Evolutionary conservation across 2,888 invertebrate genomes (phyloP), one percentile per base, ranked within the genome.

Genomic region (Drosophila peninsularis): DNA sequence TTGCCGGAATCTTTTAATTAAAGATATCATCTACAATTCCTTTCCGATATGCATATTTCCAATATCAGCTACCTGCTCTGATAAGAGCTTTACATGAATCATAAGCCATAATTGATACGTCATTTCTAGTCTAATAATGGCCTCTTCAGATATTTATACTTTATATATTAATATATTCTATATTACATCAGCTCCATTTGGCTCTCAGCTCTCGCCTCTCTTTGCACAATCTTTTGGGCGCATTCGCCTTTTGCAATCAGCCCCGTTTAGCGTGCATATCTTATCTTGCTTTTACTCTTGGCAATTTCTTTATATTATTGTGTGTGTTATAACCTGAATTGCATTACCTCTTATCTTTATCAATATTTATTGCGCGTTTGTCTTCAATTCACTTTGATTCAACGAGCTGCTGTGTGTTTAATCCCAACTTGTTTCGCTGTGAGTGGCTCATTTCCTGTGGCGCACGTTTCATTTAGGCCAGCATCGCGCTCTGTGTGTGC

Each of bases 351-450:
- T 24, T 11, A 1, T 9, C 24, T 52, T 37, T n/a, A 53, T 36
- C 52, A 53, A n/a, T 21, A 21, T 19, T 36, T 56, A 34, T 39
- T 27, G 41, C 47, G 41, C 34, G 70, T 19, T 56, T 53, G 55
- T 42, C 17, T 32, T 39, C 47, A 63, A 45, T 58, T 19, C 50
- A 45, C 37, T 32, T 67, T 55, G 47, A 49, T 37, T 57, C 11
- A 45, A 47, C 21, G 44, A 36, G 54, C 37, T 54, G 60, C 52
- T 64, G 68, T 54, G 41, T 49, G 41, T 41, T 69, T 58, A 71
- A 65, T 47, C 52, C 42, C 13, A 49, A 66, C 72, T 70, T 30
- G 76, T 57, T 61, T 45, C 30, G 19, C n/a, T 14, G 30, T 6
- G 19, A 56, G 75, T 55, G 73, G 52, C 50, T 45, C 66, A 54